phyloP scores from a whole-genome alignment of 1,140 invertebrate species.

The Drosophila mojavensis region DNA sequence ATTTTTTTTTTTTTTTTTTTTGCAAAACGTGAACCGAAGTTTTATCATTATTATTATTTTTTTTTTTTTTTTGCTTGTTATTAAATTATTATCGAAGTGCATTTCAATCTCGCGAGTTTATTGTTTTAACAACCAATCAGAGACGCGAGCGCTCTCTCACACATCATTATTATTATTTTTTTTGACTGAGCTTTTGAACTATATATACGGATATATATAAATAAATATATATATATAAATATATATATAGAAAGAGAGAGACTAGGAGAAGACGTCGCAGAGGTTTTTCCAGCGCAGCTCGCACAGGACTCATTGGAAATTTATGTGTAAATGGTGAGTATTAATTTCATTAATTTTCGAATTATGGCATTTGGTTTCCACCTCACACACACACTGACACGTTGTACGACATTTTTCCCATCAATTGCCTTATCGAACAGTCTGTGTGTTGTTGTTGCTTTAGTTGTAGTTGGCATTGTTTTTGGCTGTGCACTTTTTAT shows the following conservation, averaged over 20 bases:
- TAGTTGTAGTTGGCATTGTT: background rate
- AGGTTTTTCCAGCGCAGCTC: slow-evolving; percentile 15
- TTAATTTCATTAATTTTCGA: slow-evolving; percentile 8
- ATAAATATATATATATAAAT: too few relatives aligned
- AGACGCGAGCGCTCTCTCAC: background rate
- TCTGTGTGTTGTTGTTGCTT: slow-evolving; percentile 1
- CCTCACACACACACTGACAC: too few relatives aligned
- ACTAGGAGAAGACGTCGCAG: background rate
- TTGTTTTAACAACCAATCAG: background rate
- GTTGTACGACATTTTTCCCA: too few relatives aligned
- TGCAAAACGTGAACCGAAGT: background rate
- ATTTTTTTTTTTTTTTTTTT: slow-evolving; percentile 15
- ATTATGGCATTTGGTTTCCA: background rate
- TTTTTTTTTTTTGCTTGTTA: background rate
- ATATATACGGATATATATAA: background rate
- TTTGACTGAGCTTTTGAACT: background rate
- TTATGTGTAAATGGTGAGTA: slow-evolving; percentile 75
- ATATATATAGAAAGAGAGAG: background rate
- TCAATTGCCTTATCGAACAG: slow-evolving; percentile 2
- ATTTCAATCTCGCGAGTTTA: background rate
- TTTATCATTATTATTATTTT: background rate
- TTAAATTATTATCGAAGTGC: background rate
- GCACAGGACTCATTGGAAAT: slow-evolving; percentile 42
- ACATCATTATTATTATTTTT: too few relatives aligned
- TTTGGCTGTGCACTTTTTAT: slow-evolving; percentile 8